Base-by-base conservation (phyloP, 2,797 vertebrate species). In the Pogonophryne albipinna region DNA sequence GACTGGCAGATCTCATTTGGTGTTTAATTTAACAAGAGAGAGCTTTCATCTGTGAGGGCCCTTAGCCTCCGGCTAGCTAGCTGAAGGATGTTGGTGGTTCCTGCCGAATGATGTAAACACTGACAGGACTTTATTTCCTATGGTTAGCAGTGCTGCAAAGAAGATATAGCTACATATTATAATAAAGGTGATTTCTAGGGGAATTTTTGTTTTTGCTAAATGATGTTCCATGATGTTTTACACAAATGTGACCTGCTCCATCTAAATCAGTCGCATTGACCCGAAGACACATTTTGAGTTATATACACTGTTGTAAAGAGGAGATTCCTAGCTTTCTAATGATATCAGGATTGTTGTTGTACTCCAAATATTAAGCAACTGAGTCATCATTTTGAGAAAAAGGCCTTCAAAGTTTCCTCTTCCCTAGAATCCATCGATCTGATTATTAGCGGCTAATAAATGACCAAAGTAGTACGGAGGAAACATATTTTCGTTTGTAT, bases 1-100 rank as follows among this genome's bases (percentile, higher is more conserved):
- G 91, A 93, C 74, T 91, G 90, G 81, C 88, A 91, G 87, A 93
- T 91, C 88, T 93, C 90, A 89, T 94, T 90, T 91, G 84, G 78
- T 85, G 83, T 85, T 92, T 93, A 87, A 93, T 94, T 92, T 92
- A 84, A 89, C 80, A 71, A 84, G 80, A 79, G 71, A 68, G 71
- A 80, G 77, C 76, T 85, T 79, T 86, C 85, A 72, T 89, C 84
- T 83, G 67, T 56, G 83, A 82, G 82, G 74, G 63, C 71, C 77
- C 71, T 87, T 86, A 81, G 78, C 88, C 79, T 10, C 38, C 0
- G 78, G 90, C 87, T 46, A 65, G 66, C 80, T 56, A 15, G 74
- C 63, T 83, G 76, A 79, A 74, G 49, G 61, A 80, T 78, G 76
- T 49, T 50, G 41, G 12, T 49, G 65, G 3, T 62, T 86, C 45